Percentiles rank a stretch among this genome's conserved stretches.
These are phyloP conservation scores for Myotis lucifugus DNA, from an alignment of 2,113 vertebrate genomes.

Conservation along the genomic window DNA sequence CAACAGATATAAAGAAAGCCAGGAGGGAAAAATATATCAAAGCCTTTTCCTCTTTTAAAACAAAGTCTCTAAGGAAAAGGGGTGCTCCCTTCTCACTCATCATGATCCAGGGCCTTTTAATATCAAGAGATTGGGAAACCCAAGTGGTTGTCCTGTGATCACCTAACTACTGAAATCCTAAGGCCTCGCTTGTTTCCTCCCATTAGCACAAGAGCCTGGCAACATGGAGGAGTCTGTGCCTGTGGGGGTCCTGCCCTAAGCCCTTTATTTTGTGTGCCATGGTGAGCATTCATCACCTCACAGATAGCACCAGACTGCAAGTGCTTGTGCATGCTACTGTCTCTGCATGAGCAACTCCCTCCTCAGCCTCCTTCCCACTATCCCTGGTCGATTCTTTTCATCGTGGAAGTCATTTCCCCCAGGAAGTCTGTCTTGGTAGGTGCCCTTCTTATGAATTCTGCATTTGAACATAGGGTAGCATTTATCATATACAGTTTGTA, in stretches of 20 bases:
- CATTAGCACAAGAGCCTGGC: not conserved
- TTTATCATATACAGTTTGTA: not conserved
- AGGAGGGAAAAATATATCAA: not conserved
- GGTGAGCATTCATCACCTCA: not conserved
- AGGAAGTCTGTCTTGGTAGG: not conserved
- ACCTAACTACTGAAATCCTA: not conserved
- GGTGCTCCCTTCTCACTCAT: not conserved
- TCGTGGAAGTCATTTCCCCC: not conserved
- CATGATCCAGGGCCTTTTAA: not conserved
- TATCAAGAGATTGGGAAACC: not conserved
- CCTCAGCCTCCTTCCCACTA: not conserved
- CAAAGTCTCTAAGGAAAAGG: not conserved
- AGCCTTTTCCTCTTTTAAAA: not conserved
- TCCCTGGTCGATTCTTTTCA: not conserved
- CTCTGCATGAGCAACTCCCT: not conserved
- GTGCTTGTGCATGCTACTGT: fast-evolving
- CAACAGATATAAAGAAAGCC: not conserved
- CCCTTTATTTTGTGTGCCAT: not conserved
- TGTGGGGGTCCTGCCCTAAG: not conserved
- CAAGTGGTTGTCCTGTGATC: not conserved
- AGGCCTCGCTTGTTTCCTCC: not conserved
- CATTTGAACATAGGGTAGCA: not conserved
- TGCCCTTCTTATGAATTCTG: not conserved
- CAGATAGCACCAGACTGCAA: too few relatives aligned
- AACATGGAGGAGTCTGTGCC: not conserved